Conservation (phyloP, 2,888 invertebrate genomes). For the Ferrisia virgata region DNA sequence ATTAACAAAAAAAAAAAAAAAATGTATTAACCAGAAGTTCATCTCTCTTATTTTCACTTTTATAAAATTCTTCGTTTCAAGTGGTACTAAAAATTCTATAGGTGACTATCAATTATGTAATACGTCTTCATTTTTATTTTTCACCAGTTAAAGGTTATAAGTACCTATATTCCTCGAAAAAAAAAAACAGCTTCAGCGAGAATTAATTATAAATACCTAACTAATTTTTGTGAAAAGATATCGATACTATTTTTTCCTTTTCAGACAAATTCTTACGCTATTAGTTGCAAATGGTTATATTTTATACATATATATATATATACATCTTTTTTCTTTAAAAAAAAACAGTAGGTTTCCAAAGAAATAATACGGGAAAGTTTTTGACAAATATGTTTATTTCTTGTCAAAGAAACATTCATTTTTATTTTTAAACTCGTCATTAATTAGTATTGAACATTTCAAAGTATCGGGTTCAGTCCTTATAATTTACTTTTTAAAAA, state of each 20-base stretch:
- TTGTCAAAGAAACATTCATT: background rate
- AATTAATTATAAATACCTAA: no score
- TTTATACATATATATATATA: no score
- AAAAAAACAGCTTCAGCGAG: background rate
- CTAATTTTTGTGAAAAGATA: background rate
- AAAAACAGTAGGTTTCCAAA: background rate
- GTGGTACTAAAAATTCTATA: no score
- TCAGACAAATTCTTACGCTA: background rate
- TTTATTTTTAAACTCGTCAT: background rate
- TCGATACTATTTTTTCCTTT: background rate
- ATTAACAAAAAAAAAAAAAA: background rate
- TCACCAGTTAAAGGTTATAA: no score
- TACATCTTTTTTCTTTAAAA: no score
- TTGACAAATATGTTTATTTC: background rate
- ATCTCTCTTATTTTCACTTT: no score
- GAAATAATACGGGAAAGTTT: background rate
- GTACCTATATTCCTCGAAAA: no score
- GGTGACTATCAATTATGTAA: no score
- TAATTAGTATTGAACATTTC: background rate
- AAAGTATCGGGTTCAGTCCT: background rate
- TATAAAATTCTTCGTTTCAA: no score
- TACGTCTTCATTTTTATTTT: no score
- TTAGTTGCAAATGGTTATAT: background rate
- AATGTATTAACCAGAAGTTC: background rate
- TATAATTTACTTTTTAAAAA: background rate